phyloP scores from a whole-genome alignment of 2,797 vertebrate species.

The Ceyx erithaca region DNA sequence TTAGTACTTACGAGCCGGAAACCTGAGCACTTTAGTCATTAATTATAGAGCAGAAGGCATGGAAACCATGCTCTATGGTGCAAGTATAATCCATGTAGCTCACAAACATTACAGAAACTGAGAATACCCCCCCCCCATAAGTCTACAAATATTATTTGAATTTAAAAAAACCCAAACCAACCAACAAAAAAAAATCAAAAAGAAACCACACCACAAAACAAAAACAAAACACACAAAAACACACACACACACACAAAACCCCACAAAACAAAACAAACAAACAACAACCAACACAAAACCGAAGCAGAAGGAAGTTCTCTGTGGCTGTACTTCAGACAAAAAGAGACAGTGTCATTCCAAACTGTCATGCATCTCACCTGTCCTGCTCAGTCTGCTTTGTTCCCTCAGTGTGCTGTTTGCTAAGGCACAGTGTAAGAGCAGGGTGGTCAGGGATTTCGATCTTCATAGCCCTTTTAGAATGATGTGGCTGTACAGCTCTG shows the following conservation, averaged over 20 bases:
- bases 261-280: too few relatives aligned
- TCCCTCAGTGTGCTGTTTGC: not conserved
- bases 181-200: too few relatives aligned
- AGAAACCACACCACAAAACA: too few relatives aligned
- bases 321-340: not conserved
- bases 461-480: not conserved
- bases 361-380: rapidly evolving
- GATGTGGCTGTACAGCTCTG: not conserved
- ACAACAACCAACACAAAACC: too few relatives aligned
- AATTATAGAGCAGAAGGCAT: not conserved
- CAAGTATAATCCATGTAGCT: not conserved
- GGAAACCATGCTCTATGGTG: not conserved
- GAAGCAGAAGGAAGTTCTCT: not conserved
- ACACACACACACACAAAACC: too few relatives aligned
- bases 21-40: not conserved
- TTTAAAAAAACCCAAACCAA: not conserved
- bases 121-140: not conserved
- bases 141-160: not conserved
- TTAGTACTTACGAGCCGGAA: not conserved
- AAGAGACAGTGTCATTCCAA: not conserved
- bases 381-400: not conserved
- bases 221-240: too few relatives aligned
- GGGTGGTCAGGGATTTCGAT: not conserved
- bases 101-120: not conserved
- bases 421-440: not conserved